phyloP scores from a whole-genome alignment of 2,113 vertebrate genomes.

The Atractosteus spatula region DNA sequence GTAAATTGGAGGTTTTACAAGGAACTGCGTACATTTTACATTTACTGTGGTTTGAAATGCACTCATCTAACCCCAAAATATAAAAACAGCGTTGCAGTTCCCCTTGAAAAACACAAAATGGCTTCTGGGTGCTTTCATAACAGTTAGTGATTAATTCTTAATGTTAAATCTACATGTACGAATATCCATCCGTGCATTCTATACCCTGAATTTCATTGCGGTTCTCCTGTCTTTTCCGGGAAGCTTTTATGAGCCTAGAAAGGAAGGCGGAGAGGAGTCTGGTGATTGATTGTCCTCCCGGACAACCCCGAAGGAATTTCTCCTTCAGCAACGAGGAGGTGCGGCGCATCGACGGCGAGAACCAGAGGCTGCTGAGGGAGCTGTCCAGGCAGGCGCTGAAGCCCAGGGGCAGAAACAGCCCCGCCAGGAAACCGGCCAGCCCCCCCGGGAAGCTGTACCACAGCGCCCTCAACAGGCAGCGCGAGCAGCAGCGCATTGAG shows the following conservation, averaged over 20 bases:
- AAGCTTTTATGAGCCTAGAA: slow-evolving; percentile 76
- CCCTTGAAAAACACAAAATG: too few relatives aligned
- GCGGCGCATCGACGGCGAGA: slow-evolving; percentile 81
- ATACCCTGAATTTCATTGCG: too few relatives aligned
- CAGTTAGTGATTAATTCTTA: too few relatives aligned
- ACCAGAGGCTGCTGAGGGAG: slow-evolving; percentile 82
- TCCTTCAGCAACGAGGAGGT: slow-evolving; percentile 85
- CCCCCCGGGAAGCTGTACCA: slow-evolving; percentile 65
- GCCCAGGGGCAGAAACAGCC: slow-evolving; percentile 44
- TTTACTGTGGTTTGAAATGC: too few relatives aligned
- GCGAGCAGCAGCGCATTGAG: slow-evolving; percentile 86
- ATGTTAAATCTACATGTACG: too few relatives aligned
- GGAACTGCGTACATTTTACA: too few relatives aligned
- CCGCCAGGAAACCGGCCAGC: slow-evolving; percentile 41
- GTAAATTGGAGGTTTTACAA: too few relatives aligned
- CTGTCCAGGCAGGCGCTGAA: slow-evolving; percentile 69
- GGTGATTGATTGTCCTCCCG: slow-evolving; percentile 52
- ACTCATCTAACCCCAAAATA: too few relatives aligned
- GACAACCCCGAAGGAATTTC: slow-evolving; percentile 76
- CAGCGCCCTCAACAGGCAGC: slow-evolving; percentile 83
- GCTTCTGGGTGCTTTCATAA: too few relatives aligned
- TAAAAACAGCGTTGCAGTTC: too few relatives aligned
- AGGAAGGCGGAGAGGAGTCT: slow-evolving; percentile 60
- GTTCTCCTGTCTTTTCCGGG: background rate
- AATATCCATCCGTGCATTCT: too few relatives aligned